phyloP scores from a whole-genome alignment of 2,888 invertebrate genomes.

The Rhorus exstirpatorius region DNA sequence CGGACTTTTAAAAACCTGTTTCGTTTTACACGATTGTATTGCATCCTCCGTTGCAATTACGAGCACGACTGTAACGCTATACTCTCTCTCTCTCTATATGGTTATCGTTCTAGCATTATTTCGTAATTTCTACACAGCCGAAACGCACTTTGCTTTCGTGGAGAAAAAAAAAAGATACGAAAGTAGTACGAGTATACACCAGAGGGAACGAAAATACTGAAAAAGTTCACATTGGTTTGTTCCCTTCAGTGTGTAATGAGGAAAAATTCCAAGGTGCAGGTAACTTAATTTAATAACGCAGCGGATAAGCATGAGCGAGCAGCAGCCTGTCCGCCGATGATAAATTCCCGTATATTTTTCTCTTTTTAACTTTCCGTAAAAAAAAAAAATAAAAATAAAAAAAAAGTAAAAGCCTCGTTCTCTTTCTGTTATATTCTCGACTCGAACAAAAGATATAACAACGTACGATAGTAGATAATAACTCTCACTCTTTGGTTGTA shows the following conservation, averaged over 20 bases:
- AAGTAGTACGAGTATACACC: conserved; percentile 30
- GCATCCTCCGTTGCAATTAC: conserved; percentile 67
- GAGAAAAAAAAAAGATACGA: conserved; percentile 33
- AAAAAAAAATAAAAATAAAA: too few relatives aligned
- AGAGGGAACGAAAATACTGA: conserved; percentile 38
- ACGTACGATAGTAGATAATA: conserved; percentile 33
- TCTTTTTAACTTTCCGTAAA: conserved; percentile 43
- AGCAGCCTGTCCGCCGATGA: conserved; percentile 75
- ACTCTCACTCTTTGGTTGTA: not conserved
- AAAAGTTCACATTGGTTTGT: conserved; percentile 66
- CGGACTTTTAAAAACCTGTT: conserved; percentile 70
- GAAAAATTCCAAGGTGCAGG: conserved; percentile 77
- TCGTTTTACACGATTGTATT: conserved; percentile 68
- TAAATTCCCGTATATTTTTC: conserved; percentile 74
- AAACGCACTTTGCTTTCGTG: conserved; percentile 66
- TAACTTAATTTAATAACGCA: conserved; percentile 81
- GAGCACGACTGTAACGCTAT: conserved; percentile 62
- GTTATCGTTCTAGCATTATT: conserved; percentile 64
- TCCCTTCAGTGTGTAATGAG: conserved; percentile 71
- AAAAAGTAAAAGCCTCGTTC: too few relatives aligned
- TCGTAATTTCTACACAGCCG: conserved; percentile 64
- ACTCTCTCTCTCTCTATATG: conserved; percentile 33
- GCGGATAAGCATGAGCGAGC: conserved; percentile 59
- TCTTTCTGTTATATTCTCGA: conserved; percentile 55
- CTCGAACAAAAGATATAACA: conserved; percentile 79